Evolutionary conservation across 1,140 invertebrate species (phyloP), one percentile per base, ranked within the genome.

Genomic region (Sminthurides bifidus): DNA sequence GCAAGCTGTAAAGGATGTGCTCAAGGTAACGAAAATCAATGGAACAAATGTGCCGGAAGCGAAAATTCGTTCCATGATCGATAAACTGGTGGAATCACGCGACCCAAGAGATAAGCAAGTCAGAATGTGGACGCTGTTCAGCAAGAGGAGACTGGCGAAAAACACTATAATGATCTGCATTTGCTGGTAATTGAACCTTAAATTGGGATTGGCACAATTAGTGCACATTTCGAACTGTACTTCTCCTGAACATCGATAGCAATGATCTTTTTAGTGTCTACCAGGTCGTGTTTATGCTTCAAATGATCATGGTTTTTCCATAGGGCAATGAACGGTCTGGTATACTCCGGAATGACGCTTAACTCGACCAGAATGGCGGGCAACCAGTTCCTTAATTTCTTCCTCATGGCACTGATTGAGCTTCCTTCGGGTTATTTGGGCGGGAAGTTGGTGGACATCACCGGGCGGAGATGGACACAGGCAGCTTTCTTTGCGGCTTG

Each of bases 361-460:
- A 81, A 79, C 63, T 74, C 79, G 2, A 77, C 74, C 59, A 79
- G 79, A 54, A 68, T 81, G 64, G 72, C 73, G 37, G 81, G 79
- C 38, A 82, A 81, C 69, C 79, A 81, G 21, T 83, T 81, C 66
- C 65, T 83, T 38, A 82, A 83, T 68, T 82, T 80, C 68, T 74
- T 80, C 52, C 73, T 77, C 59, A 76, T 82, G 64, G 73, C 75
- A 46, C 55, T 80, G 4, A 74, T 76, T 19, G 81, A 83, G 67
- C 68, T 82, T 10, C 80, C 80, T 1, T 72, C 71, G 19, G 74
- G 62, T 8, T 64, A 51, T 46, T 14, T 64, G 15, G 21, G 49
- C 72, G 37, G 77, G 72, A 35, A 71, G 71, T 49, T 56, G 23
- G 61, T 58, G 24, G 72, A 79, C 54, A 71, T 61, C 23, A 68